Base-by-base conservation (phyloP, 2,797 vertebrate species). In the Sebastes cheni region DNA sequence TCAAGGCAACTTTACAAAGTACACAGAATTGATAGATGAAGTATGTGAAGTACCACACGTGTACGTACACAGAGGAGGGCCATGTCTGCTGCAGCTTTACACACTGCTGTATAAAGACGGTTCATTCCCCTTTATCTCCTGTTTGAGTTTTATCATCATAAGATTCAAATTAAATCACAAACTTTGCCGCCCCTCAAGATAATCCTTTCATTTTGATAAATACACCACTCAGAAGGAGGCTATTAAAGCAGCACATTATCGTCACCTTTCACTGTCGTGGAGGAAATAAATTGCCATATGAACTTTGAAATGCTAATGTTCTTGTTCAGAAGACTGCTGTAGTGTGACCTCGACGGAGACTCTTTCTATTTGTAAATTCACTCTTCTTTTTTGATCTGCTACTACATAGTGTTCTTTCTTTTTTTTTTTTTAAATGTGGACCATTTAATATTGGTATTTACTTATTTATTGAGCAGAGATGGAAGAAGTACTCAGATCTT, bases 271-370 rank as follows among this genome's bases (percentile, higher is more conserved):
- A 72, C 65, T 74, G 46, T 67, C 4, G 22, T 46, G 52, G 58
- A 81, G 62, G 22, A 88, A 88, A 79, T 82, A 86, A 81, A 82
- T 79, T 34, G 67, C 65, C 62, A 4, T 76, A 64, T 84, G 71
- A 79, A 88, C 74, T 88, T 86, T 89, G 70, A 92, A 90, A 90
- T 88, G 83, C 70, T 81, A 90, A 92, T 88, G 25, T 42, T 77
- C 54, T 60, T 71, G 27, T 56, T 84, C 67, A 34, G 27, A 67
- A 30, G 59, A 50, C 67, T 36, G 60, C 34, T 59, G 22, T 36
- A 59, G 34, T 68, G 50, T 82, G 73, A 82, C 86, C 82, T 89
- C 54, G 67, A 22, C 36, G 75, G 16, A 81, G 66, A 79, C 75
- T 76, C 58, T 22, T 76, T 62, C 13, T 70, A 5, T 67, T 56